These are phyloP conservation scores for Nomada ferruginata DNA, from an alignment of 2,888 invertebrate species.

Conservation along the genomic window DNA sequence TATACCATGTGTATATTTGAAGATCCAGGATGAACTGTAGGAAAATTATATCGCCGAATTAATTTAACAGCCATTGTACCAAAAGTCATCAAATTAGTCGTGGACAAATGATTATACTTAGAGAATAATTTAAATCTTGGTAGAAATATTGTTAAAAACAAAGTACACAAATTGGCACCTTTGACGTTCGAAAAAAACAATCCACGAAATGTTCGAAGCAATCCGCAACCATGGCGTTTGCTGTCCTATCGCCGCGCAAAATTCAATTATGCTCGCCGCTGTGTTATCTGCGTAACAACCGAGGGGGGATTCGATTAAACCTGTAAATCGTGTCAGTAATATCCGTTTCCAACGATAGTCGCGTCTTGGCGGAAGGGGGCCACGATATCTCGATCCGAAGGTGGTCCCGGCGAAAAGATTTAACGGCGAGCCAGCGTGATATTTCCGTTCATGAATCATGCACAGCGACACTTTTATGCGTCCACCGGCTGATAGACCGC, in stretches of 20 bases:
- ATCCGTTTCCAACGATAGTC: neutral
- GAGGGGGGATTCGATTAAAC: constrained; percentile 51
- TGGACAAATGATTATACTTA: no score
- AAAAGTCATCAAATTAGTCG: no score
- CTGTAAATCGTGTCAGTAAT: constrained; percentile 42
- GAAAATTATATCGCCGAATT: no score
- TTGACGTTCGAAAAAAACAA: no score
- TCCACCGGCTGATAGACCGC: constrained; percentile 7
- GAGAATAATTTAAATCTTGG: no score
- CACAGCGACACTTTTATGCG: constrained; percentile 38
- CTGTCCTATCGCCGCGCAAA: constrained; percentile 18
- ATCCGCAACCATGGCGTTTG: constrained; percentile 21
- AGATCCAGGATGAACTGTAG: no score
- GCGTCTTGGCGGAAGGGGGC: neutral
- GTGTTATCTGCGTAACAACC: constrained; percentile 55
- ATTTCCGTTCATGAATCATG: constrained; percentile 40
- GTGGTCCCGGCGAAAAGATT: constrained; percentile 36
- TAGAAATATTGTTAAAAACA: no score
- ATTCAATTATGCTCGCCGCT: constrained; percentile 48
- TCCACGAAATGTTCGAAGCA: constrained; percentile 10
- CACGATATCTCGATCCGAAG: neutral
- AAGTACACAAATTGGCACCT: no score
- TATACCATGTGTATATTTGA: no score
- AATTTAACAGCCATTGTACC: no score
- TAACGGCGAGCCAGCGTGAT: constrained; percentile 17